Base-by-base conservation (phyloP, 2,888 invertebrate genomes). In the Gandaritis pyraliata region DNA sequence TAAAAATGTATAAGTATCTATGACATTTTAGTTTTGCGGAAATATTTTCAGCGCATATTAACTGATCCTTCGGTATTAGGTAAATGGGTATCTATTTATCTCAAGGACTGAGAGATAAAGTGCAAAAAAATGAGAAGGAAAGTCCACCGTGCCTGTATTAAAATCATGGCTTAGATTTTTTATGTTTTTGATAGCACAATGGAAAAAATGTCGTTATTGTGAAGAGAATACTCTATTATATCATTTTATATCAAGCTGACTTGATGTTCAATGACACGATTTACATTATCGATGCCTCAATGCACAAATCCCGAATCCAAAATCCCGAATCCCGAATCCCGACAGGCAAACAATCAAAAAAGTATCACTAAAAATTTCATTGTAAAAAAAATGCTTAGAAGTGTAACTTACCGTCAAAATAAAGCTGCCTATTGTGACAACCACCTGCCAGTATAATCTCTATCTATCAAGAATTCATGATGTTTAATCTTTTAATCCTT, bases 361-460 rank as follows among this genome's bases (percentile, higher is more conserved):
- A 50, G 36, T 13, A 8, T 49, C 11, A 39, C 13, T 13, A 51
- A 58, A 51, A 52, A 58, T 15, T 47, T 41, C n/a, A 53, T 58
- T 47, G 58, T 39, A 16, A 1, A 16, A 1, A 16, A 29, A 30
- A 45, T 13, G 29, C 36, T 36, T 18, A 36, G 30, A 33, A 23
- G 52, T 51, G 43, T 48, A 48, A 43, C 46, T 29, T 43, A 59
- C 46, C 50, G 60, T 61, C 52, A 53, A 58, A 54, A 49, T 57
- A 54, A 41, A 49, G 52, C 57, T 53, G 46, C n/a, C 13, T 50
- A 49, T 53, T 51, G 53, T 52, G 18, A 61, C 51, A 47, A 43
- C 15, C 46, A 57, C 23, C 53, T 57, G 53, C 53, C 57, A 48
- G 7, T 12, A 13, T 61, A 48, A 56, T 48, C 36, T 29, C 23